A percentile compares a stretch with the other conserved stretches of the same genome.
These are phyloP conservation scores for Entomobrya proxima DNA, from an alignment of 2,888 invertebrate genomes.

Conservation along the genomic window DNA sequence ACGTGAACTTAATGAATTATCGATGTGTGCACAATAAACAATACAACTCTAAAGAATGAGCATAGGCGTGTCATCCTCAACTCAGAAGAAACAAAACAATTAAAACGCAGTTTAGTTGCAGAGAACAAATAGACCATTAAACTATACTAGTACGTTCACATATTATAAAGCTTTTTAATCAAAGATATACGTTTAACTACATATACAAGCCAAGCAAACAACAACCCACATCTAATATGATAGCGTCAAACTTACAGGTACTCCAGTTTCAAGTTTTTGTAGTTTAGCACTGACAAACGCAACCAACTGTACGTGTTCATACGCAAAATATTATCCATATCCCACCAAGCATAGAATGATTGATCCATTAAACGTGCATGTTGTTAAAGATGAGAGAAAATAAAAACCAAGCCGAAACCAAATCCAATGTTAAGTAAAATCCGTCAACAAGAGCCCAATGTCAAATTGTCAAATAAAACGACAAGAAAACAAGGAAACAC, in stretches of 20 bases:
- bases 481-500: neutral
- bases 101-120: neutral
- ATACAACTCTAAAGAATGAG: too few species aligned
- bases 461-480: neutral
- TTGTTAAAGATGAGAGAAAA: constrained; percentile 13
- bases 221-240: neutral
- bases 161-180: too few species aligned
- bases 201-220: too few species aligned
- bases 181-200: too few species aligned
- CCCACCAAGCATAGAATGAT: neutral
- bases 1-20: too few species aligned
- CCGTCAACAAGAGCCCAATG: neutral
- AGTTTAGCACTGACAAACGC: constrained; percentile 54
- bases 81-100: constrained; percentile 33
- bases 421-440: constrained; percentile 7
- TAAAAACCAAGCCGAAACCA: constrained; percentile 6
- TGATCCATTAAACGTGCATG: neutral
- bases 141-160: neutral
- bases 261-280: constrained; percentile 34
- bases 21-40: too few species aligned
- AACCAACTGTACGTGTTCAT: constrained; percentile 29
- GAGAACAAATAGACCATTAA: constrained; percentile 14
- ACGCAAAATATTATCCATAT: constrained; percentile 15
- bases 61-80: neutral
- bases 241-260: constrained; percentile 56